phyloP scores from a whole-genome alignment of 2,888 invertebrate genomes.

The Thereva nobilitata region DNA sequence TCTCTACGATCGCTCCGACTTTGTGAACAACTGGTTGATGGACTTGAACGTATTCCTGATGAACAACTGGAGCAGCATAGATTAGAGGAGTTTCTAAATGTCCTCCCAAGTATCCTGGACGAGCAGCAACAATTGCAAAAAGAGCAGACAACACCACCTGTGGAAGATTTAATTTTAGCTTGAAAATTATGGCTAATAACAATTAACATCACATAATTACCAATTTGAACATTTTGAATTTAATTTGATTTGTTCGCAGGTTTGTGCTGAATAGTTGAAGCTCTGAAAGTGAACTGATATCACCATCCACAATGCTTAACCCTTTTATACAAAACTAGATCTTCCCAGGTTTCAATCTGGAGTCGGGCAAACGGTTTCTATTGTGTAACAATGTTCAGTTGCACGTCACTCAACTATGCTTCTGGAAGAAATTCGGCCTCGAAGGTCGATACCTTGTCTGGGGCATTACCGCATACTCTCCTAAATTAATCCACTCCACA shows the following conservation, averaged over 20 bases:
- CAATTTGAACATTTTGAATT: slow-evolving; percentile 54
- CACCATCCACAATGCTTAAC: neutral
- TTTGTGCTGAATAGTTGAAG: neutral
- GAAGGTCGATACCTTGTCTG: too few species aligned
- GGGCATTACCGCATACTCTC: too few species aligned
- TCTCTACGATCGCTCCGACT: slow-evolving; percentile 49
- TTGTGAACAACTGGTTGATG: slow-evolving; percentile 48
- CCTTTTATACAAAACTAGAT: neutral
- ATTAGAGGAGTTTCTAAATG: slow-evolving; percentile 34
- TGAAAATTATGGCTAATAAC: too few species aligned
- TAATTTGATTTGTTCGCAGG: neutral
- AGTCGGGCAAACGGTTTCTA: too few species aligned
- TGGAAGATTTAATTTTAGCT: too few species aligned
- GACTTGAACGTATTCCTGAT: slow-evolving; percentile 39
- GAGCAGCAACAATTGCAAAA: slow-evolving; percentile 50
- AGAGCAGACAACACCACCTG: slow-evolving; percentile 51
- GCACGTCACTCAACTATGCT: too few species aligned
- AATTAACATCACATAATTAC: slow-evolving; percentile 48
- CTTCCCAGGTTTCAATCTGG: too few species aligned
- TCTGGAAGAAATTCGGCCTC: too few species aligned
- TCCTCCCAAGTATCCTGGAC: slow-evolving; percentile 46
- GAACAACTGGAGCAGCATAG: slow-evolving; percentile 33
- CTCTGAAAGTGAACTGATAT: neutral
- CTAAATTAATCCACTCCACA: too few species aligned
- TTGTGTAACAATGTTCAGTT: too few species aligned